These are phyloP conservation scores for Cladorhizidae sp. DNA, from an alignment of 37 sponge, comb jelly and placozoan species.

Conservation along the genomic window DNA sequence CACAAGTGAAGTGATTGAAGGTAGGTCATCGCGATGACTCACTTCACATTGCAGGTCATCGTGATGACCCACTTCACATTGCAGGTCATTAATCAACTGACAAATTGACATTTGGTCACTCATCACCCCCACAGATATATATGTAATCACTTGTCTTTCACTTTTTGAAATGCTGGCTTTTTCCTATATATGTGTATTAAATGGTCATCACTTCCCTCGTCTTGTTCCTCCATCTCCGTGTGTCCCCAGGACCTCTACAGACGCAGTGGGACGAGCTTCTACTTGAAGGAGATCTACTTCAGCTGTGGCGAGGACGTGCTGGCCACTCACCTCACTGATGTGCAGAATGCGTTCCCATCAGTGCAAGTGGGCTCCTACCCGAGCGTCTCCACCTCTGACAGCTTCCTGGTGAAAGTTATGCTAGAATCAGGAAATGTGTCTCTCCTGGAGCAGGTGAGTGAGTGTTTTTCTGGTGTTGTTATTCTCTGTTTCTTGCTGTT, in stretches of 20 bases:
- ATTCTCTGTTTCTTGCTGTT: neutral
- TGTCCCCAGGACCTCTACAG: conserved; percentile 42
- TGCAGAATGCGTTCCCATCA: conserved; percentile 42
- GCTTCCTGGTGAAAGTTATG: conserved; percentile 49
- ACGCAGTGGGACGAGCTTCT: conserved; percentile 26
- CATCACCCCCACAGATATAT: too few species aligned
- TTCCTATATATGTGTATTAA: too few species aligned
- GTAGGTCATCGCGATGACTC: too few species aligned
- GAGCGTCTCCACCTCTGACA: neutral
- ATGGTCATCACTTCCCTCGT: neutral
- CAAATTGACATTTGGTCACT: too few species aligned
- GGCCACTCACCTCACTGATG: conserved; percentile 35
- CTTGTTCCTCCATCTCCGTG: neutral
- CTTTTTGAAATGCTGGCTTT: too few species aligned
- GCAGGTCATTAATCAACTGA: too few species aligned
- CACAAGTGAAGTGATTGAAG: too few species aligned
- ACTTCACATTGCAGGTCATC: too few species aligned
- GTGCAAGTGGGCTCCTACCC: conserved; percentile 89
- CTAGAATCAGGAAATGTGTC: conserved; percentile 40
- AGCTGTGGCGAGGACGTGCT: conserved; percentile 56
- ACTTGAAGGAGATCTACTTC: conserved; percentile 55
- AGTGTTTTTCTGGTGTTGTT: neutral
- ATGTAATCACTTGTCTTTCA: too few species aligned
- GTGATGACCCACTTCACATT: too few species aligned
- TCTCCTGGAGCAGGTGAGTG: conserved; percentile 52